These are phyloP conservation scores for Stenotaenia linearis DNA, from an alignment of 2,888 invertebrate genomes.

Conservation along the genomic window DNA sequence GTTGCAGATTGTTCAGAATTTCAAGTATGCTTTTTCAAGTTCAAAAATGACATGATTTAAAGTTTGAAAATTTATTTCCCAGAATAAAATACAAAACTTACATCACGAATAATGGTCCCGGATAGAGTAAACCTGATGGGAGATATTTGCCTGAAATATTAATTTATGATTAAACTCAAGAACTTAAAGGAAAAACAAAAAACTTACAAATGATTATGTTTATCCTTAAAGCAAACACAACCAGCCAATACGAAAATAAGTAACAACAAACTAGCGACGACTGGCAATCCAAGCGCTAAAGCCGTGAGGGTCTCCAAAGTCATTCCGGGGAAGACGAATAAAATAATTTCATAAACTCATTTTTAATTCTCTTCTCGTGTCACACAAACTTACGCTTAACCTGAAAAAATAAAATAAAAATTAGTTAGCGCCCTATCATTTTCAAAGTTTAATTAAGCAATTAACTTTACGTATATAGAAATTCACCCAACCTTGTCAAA, in stretches of 20 bases:
- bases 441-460: neutral
- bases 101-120: neutral
- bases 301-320: neutral
- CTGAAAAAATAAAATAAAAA: too few species aligned
- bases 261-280: neutral
- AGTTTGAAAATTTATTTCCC: neutral
- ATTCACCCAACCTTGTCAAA: neutral
- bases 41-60: neutral
- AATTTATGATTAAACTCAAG: neutral
- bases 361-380: neutral
- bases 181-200: neutral
- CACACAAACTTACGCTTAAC: too few species aligned
- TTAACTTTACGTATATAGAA: neutral
- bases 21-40: neutral
- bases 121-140: neutral
- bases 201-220: neutral
- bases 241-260: neutral
- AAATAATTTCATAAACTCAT: neutral
- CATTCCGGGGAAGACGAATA: neutral
- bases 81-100: neutral
- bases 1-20: neutral
- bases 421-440: neutral
- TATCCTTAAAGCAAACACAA: conserved; percentile 11
- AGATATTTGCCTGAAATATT: neutral
- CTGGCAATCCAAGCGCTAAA: neutral